These are phyloP conservation scores for Pterophyllum scalare DNA, from an alignment of 2,113 vertebrate species.

Conservation along the genomic window DNA sequence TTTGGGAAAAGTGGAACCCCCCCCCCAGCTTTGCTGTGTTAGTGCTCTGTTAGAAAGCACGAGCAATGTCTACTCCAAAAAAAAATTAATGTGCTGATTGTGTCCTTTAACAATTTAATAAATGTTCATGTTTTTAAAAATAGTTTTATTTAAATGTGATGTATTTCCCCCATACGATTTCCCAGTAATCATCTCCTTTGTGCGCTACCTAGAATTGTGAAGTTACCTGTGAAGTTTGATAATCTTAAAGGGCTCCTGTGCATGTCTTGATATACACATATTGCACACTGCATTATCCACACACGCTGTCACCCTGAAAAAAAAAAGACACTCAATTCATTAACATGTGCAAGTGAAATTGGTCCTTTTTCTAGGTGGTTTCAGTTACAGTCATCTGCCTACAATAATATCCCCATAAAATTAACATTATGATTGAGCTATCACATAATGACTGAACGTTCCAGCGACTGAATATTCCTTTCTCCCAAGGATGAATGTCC, in stretches of 20 bases:
- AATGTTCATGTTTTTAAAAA: background rate
- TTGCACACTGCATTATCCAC: background rate
- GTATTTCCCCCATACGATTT: background rate
- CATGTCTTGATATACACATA: background rate
- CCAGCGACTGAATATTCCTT: constrained; percentile 52
- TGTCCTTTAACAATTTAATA: background rate
- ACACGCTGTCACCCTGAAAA: background rate
- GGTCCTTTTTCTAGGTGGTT: constrained; percentile 23
- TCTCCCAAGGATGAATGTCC: constrained; percentile 47
- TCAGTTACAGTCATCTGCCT: constrained; percentile 47
- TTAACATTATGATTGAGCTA: constrained; percentile 64
- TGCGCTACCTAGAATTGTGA: background rate
- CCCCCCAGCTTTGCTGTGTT: background rate
- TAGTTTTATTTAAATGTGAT: background rate
- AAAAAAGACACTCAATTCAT: constrained; percentile 16
- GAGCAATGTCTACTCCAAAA: background rate
- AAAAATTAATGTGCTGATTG: background rate
- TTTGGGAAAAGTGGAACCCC: background rate
- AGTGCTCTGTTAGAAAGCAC: background rate
- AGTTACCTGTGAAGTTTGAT: background rate
- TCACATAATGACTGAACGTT: constrained; percentile 60
- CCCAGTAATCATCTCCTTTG: background rate
- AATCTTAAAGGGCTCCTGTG: background rate
- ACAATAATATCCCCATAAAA: constrained; percentile 54
- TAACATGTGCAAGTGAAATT: constrained; percentile 2